Base-by-base conservation (phyloP, 92 coral and sea anemone species). In the Umimayanthus chanpuru region DNA sequence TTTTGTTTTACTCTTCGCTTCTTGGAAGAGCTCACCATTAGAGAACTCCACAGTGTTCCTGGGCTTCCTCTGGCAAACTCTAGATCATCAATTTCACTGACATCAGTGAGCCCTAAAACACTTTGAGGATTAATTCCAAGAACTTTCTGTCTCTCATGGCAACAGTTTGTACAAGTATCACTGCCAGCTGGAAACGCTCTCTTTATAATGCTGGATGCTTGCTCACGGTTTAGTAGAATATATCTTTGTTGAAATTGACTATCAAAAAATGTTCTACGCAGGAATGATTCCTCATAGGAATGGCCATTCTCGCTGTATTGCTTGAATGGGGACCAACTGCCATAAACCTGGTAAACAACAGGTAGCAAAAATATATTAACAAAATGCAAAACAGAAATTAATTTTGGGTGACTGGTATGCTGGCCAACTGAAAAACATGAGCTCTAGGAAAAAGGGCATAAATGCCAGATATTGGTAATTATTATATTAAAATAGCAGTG, bases 271-370 rank as follows among this genome's bases (percentile, higher is more conserved):
- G 28, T 53, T 73, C 67, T 38, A 71, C 86, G 88, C 82, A 66
- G 77, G 71, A 70, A 70, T 73, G 2, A 16, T 29, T 39, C 18
- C 26, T 50, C 79, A 61, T 12, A 28, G 39, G 78, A 65, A 47
- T 77, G 44, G 9, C 38, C 58, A 76, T 36, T 77, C 12, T 87
- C 89, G 53, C 70, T 16, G 82, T 91, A 94, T 50, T 89, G 96
- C 81, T 91, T 89, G 64, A 94, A 94, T 49, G 95, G 88, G 36
- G 92, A 89, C 98, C 98, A 94, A 23, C 74, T 88, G 49, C 53
- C 58, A 58, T 66, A 74, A 75, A 83, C 77, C 97, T 94, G 81
- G 50, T 21, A 32, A 32, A 81, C 71, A 9, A 79, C 36, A 82
- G 49, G 23, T 53, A 40, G 41, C 77, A 71, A 43, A 11, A 25